Base-by-base conservation (phyloP, 2,888 invertebrate genomes). In the Erannis defoliaria region DNA sequence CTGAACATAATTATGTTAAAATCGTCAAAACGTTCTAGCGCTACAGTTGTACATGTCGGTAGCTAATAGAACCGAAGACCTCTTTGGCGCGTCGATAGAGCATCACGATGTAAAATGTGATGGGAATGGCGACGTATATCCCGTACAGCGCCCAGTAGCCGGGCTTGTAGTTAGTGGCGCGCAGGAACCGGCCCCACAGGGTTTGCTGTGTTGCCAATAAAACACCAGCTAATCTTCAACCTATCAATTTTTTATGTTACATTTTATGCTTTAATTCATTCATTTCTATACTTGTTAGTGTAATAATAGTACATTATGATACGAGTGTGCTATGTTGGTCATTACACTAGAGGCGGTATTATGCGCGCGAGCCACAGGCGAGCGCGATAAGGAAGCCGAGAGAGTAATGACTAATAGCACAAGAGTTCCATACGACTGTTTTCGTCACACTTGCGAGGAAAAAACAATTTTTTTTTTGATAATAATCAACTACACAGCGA, bases 141-240 rank as follows among this genome's bases (percentile, higher is more conserved):
- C 95, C 95, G 93, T 97, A 98, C 65, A 96, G 81, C 50, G 95
- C 95, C 97, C 97, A 97, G 94, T 95, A 95, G 77, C 96, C 96
- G 48, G 97, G 97, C 81, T 94, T 95, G 93, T 97, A 95, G 93
- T 96, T 96, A 87, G 96, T 95, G 61, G 95, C 94, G 76, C 94
- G 94, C 93, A 96, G 94, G 80, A 96, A 83, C 66, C 95, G 95
- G 73, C 96, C 96, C 96, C 96, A 97, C 50, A 95, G 78, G n/a
- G 96, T 94, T 80, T 93, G 79, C 90, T 84, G 29, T 21, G 31
- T 18, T 12, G 9, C 6, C 8, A 55, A 29, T 23, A 21, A 19
- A 42, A n/a, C 1, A 21, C 23, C 2, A 23, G 6, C 23, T 14
- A 23, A n/a, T 0, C n/a, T 9, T n/a, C 9, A 6, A 0, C n/a